phyloP scores from a whole-genome alignment of 2,888 invertebrate genomes.

The Diarsia dahlii region DNA sequence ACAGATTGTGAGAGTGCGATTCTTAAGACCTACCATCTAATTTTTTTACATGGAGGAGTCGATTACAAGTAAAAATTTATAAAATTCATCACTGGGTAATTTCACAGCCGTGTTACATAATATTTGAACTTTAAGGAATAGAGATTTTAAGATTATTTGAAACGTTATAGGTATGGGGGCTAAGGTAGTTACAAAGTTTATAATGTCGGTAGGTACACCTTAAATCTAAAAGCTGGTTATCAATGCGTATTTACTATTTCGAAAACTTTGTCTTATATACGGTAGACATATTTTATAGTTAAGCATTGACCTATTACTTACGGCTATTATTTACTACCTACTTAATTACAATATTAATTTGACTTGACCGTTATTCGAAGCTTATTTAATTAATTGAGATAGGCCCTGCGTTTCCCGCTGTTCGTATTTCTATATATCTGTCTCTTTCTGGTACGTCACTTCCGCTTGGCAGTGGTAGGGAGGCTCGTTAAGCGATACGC shows the following conservation, averaged over 20 bases:
- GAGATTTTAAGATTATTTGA: constrained; percentile 25
- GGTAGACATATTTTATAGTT: constrained; percentile 3
- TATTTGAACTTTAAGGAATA: constrained; percentile 74
- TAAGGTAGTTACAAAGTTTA: constrained; percentile 30
- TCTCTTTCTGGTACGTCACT: too few relatives aligned
- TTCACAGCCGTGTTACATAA: constrained; percentile 80
- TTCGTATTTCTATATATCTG: too few relatives aligned
- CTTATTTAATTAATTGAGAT: too few relatives aligned
- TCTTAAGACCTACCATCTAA: constrained; percentile 27
- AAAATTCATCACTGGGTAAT: constrained; percentile 78
- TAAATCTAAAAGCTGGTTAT: constrained; percentile 19
- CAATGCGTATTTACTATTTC: neutral
- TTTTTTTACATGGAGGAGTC: constrained; percentile 35
- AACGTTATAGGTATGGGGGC: constrained; percentile 18
- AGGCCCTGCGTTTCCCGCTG: too few relatives aligned
- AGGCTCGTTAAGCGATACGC: too few relatives aligned
- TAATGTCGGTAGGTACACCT: constrained; percentile 15
- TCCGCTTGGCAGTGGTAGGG: too few relatives aligned
- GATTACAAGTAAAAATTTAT: constrained; percentile 63
- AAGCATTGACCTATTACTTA: neutral
- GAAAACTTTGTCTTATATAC: constrained; percentile 2
- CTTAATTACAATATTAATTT: too few relatives aligned
- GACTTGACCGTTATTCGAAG: too few relatives aligned
- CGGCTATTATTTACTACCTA: neutral
- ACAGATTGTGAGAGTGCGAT: too few relatives aligned